Conservation (phyloP, 2,113 vertebrate genomes). For the Acanthisitta chloris region DNA sequence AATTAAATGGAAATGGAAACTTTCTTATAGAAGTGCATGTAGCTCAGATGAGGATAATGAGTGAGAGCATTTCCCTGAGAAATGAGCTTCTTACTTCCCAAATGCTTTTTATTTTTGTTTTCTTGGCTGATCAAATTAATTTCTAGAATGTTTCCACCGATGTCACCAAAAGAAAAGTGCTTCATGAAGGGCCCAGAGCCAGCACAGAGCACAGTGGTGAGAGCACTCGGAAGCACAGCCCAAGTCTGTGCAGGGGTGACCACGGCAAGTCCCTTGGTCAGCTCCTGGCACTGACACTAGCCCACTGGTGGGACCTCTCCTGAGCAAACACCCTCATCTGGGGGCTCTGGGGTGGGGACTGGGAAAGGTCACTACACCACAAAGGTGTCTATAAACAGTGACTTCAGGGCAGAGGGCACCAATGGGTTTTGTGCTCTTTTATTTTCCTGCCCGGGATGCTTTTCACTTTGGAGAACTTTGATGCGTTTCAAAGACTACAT, state of each 20-base stretch:
- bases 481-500: not conserved
- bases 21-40: accelerated
- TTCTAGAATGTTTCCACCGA: not conserved
- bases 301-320: not conserved
- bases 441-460: not conserved
- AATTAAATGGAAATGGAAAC: too few species aligned
- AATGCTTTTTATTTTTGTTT: not conserved
- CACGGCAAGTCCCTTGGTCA: accelerated
- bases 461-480: not conserved
- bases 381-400: not conserved
- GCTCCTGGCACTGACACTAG: not conserved
- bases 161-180: not conserved
- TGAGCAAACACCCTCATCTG: accelerated
- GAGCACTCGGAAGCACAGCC: not conserved
- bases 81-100: not conserved
- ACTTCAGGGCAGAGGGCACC: not conserved
- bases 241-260: accelerated
- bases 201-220: not conserved
- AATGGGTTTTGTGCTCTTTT: not conserved
- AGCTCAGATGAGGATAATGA: not conserved
- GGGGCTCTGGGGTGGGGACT: too few species aligned
- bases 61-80: not conserved
- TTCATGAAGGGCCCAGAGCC: not conserved
- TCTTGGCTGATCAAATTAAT: not conserved
- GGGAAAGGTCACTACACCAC: accelerated